Evolutionary conservation across 2,113 vertebrate species (phyloP).

Genomic region (Platichthys flesus): DNA sequence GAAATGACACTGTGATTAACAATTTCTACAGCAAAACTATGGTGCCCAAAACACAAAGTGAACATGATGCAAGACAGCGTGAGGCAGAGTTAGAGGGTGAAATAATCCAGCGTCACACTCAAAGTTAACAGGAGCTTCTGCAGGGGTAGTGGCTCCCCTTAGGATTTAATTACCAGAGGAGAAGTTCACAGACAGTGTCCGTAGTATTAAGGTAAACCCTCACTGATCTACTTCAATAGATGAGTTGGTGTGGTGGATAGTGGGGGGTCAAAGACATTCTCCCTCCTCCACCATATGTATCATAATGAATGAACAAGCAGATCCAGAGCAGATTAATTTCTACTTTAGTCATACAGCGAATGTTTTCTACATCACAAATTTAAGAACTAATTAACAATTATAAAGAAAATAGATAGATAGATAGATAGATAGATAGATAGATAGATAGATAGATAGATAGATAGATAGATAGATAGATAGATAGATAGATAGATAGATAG

Average conservation of each 20-base stretch:
- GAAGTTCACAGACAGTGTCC: constrained; percentile 16
- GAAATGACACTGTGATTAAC: constrained; percentile 94
- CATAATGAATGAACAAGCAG: background rate
- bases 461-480: too few species aligned
- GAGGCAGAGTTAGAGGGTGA: constrained; percentile 15
- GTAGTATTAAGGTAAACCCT: background rate
- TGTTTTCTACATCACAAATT: background rate
- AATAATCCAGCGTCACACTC: constrained; percentile 8
- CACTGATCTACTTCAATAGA: background rate
- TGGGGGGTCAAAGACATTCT: too few species aligned
- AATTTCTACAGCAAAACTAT: constrained; percentile 64
- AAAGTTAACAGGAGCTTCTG: constrained; percentile 21
- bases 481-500: too few species aligned
- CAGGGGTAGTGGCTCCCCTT: background rate
- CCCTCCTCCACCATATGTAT: background rate
- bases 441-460: too few species aligned
- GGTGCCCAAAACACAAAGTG: constrained; percentile 40
- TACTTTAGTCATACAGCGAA: background rate
- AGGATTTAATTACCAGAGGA: constrained; percentile 44
- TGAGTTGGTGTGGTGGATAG: background rate
- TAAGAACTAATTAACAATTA: constrained; percentile 10
- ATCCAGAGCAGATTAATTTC: background rate
- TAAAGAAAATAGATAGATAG: background rate
- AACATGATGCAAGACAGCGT: constrained; percentile 36
- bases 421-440: too few species aligned